Evolutionary conservation across 2,888 invertebrate species (phyloP).

Genomic region (Criorhina ranunculi): DNA sequence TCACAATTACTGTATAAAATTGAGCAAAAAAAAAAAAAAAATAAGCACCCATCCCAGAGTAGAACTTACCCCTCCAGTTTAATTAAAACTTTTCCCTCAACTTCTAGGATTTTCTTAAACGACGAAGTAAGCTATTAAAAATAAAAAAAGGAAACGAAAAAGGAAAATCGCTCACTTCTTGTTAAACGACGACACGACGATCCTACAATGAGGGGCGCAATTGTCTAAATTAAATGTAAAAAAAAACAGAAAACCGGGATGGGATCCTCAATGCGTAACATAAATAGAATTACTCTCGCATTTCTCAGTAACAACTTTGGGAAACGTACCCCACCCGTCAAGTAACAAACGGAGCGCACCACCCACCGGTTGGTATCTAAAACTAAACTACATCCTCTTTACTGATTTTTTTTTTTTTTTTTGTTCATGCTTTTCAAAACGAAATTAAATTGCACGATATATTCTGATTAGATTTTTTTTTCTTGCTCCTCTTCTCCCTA

Average conservation of each 20-base stretch:
- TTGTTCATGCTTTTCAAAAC: slow-evolving; percentile 40
- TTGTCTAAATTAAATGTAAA: slow-evolving; percentile 72
- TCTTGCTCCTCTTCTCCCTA: background rate
- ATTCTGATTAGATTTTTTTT: slow-evolving; percentile 69
- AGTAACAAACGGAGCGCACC: too few relatives aligned
- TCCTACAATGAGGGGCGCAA: slow-evolving; percentile 54
- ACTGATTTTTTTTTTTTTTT: slow-evolving; percentile 10
- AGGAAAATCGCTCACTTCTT: slow-evolving; percentile 62
- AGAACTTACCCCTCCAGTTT: slow-evolving; percentile 61
- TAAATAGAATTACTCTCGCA: slow-evolving; percentile 54
- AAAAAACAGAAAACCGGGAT: slow-evolving; percentile 10
- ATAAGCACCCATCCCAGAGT: slow-evolving; percentile 12
- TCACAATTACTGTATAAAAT: slow-evolving; percentile 29
- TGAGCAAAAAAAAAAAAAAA: slow-evolving; percentile 2
- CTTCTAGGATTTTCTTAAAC: slow-evolving; percentile 43
- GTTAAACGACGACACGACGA: slow-evolving; percentile 60
- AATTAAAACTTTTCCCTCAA: slow-evolving; percentile 72
- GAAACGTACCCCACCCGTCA: background rate
- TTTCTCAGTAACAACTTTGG: slow-evolving; percentile 30
- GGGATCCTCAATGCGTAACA: slow-evolving; percentile 18
- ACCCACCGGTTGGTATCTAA: slow-evolving; percentile 4
- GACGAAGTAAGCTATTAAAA: slow-evolving; percentile 59
- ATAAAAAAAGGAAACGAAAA: slow-evolving; percentile 26
- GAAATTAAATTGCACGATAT: slow-evolving; percentile 74
- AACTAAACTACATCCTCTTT: slow-evolving; percentile 56